Evolutionary conservation across 2,797 vertebrate genomes (phyloP), one percentile per base, ranked within the genome.

Genomic region (Rhinatrema bivittatum): DNA sequence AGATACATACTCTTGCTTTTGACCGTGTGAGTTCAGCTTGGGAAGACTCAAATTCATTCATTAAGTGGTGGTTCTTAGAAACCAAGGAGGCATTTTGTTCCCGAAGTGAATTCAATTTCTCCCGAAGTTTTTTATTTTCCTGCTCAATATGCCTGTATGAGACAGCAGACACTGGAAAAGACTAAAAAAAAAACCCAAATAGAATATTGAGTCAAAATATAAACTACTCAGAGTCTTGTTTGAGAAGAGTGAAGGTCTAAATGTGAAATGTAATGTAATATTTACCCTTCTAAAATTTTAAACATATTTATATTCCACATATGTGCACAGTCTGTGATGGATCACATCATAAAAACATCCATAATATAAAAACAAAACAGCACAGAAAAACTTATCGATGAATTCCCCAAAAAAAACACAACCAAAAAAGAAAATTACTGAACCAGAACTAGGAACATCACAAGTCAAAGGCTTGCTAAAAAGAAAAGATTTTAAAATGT

Each of bases 11-110:
- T 72, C 79, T 85, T 32, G 68, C 58, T 59, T 62, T 79, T 48
- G 79, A 78, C 29, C 78, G 64, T 34, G 71, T 50, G 32, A 86
- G 34, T 27, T 91, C 82, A 53, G 74, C 68, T 37, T 76, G 81
- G 38, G 82, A 8, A 13, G 59, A 68, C 65, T 91, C 84, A 11
- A 85, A 42, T 56, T 81, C 78, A 27, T 46, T 68, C 57, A 79
- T 78, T 27, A 92, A 70, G 53, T 62, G 73, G 39, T 68, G 65
- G 51, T 91, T 89, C 46, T 84, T 81, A 34, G 78, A 59, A 28
- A 57, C 33, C 60, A 95, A 67, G 50, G 65, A 73, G 13, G 75
- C 65, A 42, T 94, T 94, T 60, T 90, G 84, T 37, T 91, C 80
- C 3, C 65, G 65, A 50, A 91, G 59, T 42, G 50, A 53, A 56